Conservation (phyloP, 2,888 invertebrate genomes). For the Rhingia campestris region DNA sequence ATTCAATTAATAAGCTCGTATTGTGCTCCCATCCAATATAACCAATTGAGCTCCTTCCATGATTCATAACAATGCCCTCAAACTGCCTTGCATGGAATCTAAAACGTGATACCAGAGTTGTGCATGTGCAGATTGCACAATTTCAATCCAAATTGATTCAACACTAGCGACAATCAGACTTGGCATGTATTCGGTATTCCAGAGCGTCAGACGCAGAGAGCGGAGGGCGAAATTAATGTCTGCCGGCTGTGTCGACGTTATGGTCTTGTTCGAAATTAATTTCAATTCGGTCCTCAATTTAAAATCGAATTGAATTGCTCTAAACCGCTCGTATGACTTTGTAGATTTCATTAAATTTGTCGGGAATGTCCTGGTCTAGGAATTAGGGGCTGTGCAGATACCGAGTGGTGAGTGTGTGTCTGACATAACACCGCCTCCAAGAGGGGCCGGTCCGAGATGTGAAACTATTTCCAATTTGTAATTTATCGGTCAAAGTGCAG, state of each 20-base stretch:
- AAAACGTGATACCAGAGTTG: not conserved
- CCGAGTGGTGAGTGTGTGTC: not conserved
- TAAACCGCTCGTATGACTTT: constrained; percentile 20
- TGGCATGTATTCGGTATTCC: not conserved
- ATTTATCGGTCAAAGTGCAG: constrained; percentile 58
- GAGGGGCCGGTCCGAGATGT: not conserved
- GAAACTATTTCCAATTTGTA: constrained; percentile 44
- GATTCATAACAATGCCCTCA: not conserved
- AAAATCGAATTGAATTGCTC: constrained; percentile 45
- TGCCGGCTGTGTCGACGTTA: constrained; percentile 12
- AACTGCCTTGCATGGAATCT: not conserved
- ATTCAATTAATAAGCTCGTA: constrained; percentile 1
- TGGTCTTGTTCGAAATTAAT: constrained; percentile 34
- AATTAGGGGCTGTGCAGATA: not conserved
- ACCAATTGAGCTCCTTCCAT: not conserved
- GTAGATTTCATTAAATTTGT: constrained; percentile 43
- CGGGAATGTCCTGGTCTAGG: constrained; percentile 9
- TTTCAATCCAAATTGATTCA: constrained; percentile 15
- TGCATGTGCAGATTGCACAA: constrained; percentile 15
- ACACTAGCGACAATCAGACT: constrained; percentile 5
- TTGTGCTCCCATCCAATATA: not conserved
- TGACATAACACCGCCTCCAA: not conserved
- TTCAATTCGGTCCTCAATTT: constrained; percentile 41
- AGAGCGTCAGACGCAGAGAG: not conserved
- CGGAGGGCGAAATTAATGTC: constrained; percentile 27